Conservation (phyloP, 2,888 invertebrate species). For the Imbricaverruca yamaguchii region DNA sequence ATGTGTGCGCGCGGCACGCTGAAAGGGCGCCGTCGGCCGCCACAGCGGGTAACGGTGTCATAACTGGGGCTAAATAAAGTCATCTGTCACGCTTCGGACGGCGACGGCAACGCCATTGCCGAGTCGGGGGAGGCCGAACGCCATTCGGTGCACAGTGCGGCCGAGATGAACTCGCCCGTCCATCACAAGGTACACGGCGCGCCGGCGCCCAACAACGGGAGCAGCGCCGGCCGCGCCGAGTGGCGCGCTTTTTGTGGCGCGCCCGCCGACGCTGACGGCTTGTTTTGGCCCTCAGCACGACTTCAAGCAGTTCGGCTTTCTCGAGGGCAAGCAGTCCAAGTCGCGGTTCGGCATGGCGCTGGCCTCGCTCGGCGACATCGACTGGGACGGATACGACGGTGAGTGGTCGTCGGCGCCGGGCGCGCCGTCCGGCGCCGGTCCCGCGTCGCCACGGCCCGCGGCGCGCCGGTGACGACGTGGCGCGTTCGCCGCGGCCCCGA, state of each 20-base stretch:
- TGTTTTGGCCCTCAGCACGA: conserved; percentile 43
- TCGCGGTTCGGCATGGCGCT: conserved; percentile 84
- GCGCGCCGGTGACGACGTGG: too few relatives aligned
- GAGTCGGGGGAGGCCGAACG: not conserved
- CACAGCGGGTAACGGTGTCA: not conserved
- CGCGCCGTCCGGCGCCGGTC: too few relatives aligned
- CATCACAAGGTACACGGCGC: not conserved
- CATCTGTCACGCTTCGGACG: not conserved
- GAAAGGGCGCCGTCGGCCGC: not conserved
- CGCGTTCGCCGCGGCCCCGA: too few relatives aligned
- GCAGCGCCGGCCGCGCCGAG: too few relatives aligned
- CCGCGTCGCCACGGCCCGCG: too few relatives aligned
- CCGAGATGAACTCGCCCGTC: not conserved
- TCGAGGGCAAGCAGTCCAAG: conserved; percentile 73
- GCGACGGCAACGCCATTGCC: not conserved
- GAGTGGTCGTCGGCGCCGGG: not conserved
- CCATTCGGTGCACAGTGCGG: too few relatives aligned
- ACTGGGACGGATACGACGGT: conserved; percentile 61
- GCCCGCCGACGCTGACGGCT: not conserved
- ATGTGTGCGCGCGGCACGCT: not conserved
- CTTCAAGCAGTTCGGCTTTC: conserved; percentile 49
- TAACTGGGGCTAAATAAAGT: not conserved
- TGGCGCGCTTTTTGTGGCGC: too few relatives aligned
- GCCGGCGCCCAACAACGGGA: not conserved
- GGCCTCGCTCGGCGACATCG: conserved; percentile 81